Base-by-base conservation (phyloP, 2,113 vertebrate species). In the Centropristis striata region DNA sequence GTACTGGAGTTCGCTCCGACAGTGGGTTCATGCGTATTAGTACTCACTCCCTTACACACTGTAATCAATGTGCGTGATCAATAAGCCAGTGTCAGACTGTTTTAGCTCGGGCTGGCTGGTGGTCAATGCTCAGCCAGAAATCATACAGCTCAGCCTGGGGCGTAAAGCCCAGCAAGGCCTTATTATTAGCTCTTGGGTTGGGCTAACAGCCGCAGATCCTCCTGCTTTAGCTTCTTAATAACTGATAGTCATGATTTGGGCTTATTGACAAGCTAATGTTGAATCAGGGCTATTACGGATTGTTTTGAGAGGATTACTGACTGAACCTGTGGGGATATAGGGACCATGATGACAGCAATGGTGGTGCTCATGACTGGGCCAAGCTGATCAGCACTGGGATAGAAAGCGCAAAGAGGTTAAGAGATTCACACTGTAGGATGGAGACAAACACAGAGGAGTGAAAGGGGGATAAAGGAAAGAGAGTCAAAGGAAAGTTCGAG, bases 201-300 rank as follows among this genome's bases (percentile, higher is more conserved):
- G 32, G 46, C 71, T 71, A 85, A 90, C 69, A 73, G 64, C 76
- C 46, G 41, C 67, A 88, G 69, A 90, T 86, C 86, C 80, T 72
- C 77, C 76, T 80, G 77, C 66, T 87, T 79, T 83, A 59, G 63
- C 77, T 79, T 67, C 68, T 86, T 77, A 81, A 68, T 69, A 77
- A 78, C 78, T 53, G 58, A 91, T 83, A 54, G 79, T 80, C 87
- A 86, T 89, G 88, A 92, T 89, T 90, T 74, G 64, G 74, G 88
- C 81, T 92, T 90, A 92, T 90, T 88, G 87, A 92, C 82, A 85
- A 84, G 81, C 72, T 89, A 89, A 87, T 89, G 75, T 73, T 80
- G 81, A 87, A 85, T 88, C 78, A 37, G 81, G 86, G 85, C 65
- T 88, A 58, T 61, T 25, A 83, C 57, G 88, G 86, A 91, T 89